Percentiles rank a stretch among this genome's conserved stretches.
Evolutionary conservation across 1,140 invertebrate genomes (phyloP).

Genomic region (Matsumurasca onukii): DNA sequence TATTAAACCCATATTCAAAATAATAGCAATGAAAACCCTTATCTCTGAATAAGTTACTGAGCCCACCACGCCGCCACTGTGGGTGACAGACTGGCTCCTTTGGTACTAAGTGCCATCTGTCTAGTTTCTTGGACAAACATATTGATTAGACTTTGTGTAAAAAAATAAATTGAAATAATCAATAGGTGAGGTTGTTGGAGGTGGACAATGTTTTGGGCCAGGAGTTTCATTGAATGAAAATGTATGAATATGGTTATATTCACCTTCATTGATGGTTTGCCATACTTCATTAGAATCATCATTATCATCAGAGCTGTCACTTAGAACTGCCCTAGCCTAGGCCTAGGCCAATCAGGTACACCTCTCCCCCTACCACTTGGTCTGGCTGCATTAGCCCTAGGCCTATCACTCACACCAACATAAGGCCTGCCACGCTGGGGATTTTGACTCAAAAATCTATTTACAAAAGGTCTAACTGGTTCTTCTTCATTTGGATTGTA

Average conservation of each 20-base stretch:
- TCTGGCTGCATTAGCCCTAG: no score
- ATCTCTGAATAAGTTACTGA: not conserved
- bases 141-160: not conserved
- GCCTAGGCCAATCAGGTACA: no score
- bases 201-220: conserved; percentile 16
- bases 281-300: not conserved
- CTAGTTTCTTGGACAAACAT: not conserved
- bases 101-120: not conserved
- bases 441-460: no score
- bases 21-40: conserved; percentile 9
- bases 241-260: not conserved
- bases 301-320: not conserved
- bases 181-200: not conserved
- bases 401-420: no score
- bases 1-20: conserved; percentile 11
- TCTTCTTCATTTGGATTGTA: no score
- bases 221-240: not conserved
- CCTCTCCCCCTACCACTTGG: no score
- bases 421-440: no score
- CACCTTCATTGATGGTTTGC: not conserved
- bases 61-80: not conserved
- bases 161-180: conserved; percentile 12
- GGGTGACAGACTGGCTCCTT: not conserved
- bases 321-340: not conserved
- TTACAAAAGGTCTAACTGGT: no score